Evolutionary conservation across 2,113 vertebrate genomes (phyloP).

Genomic region (Aspidoscelis tigris): DNA sequence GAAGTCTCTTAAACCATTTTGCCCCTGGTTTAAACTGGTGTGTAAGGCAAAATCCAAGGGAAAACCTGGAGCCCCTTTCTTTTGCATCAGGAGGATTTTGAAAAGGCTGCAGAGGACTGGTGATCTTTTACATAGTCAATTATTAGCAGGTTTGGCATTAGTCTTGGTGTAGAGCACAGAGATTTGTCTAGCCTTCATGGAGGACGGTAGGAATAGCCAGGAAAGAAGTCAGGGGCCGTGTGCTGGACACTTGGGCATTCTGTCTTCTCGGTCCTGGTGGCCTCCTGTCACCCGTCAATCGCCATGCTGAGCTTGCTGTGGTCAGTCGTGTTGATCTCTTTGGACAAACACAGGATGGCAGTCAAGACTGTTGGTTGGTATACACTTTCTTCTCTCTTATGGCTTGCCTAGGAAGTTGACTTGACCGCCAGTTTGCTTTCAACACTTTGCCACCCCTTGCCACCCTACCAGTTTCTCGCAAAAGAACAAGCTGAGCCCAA

Average conservation of each 20-base stretch:
- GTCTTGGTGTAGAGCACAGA: background rate
- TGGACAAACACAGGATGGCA: constrained; percentile 50
- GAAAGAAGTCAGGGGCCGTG: background rate
- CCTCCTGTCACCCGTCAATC: constrained; percentile 14
- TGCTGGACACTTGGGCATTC: background rate
- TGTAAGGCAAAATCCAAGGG: background rate
- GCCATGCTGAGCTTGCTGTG: constrained; percentile 54
- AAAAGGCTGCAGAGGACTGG: background rate
- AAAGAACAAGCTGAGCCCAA: background rate
- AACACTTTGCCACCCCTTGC: background rate
- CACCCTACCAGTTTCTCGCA: constrained; percentile 14
- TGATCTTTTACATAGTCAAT: background rate
- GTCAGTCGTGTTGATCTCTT: constrained; percentile 75
- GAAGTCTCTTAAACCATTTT: no score
- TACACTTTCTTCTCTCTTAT: background rate
- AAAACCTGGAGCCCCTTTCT: background rate
- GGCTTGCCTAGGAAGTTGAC: background rate
- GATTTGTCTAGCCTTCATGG: background rate
- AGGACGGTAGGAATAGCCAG: background rate
- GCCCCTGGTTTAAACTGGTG: background rate
- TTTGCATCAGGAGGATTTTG: background rate
- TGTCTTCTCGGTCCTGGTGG: constrained; percentile 66
- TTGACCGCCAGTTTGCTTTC: constrained; percentile 41
- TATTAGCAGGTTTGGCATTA: no score
- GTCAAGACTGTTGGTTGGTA: constrained; percentile 75